Evolutionary conservation across 2,113 vertebrate genomes (phyloP), one percentile per base, ranked within the genome.

Genomic region (Ailuropoda melanoleuca): DNA sequence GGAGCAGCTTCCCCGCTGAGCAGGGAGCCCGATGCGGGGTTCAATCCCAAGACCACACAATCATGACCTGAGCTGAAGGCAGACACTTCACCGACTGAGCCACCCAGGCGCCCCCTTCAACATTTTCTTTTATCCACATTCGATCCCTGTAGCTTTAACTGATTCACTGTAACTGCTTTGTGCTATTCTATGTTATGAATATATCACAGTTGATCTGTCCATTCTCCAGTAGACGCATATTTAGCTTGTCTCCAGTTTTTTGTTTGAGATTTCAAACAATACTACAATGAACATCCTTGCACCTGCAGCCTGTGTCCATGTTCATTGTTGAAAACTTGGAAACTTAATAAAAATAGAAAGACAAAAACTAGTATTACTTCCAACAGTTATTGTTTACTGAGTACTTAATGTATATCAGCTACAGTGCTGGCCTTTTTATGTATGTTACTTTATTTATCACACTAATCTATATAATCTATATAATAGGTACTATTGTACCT

Each of bases 381-480:
- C 68, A 85, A 68, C 24, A 66, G 87, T 24, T 64, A 55, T 29
- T 23, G 31, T 78, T 90, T 55, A 43, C 53, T 31, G 29, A 75
- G 64, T 18, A 82, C n/a, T 50, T 88, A 66, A 56, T 31, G 18
- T 48, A 31, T 70, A 64, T 39, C 77, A 72, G n/a, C 11, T 64
- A 60, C n/a, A 75, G 68, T 66, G 48, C 39, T 66, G 46, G 77
- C 46, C 15, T 58, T 34, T 14, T 80, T 23, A 53, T 34, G 8
- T n/a, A 23, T 62, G 43, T 93, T 88, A 88, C 43, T 80, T 87
- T 92, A 29, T 53, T 93, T 93, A 48, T 88, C 55, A 93, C 48
- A 75, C 6, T 26, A 87, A 81, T 11, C 8, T 83, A 75, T 56
- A 24, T 26, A 87, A 81, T 11, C 8, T 83, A 75, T 56, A 24